phyloP scores from a whole-genome alignment of 2,888 invertebrate genomes.

The Synanthedon formicaeformis region DNA sequence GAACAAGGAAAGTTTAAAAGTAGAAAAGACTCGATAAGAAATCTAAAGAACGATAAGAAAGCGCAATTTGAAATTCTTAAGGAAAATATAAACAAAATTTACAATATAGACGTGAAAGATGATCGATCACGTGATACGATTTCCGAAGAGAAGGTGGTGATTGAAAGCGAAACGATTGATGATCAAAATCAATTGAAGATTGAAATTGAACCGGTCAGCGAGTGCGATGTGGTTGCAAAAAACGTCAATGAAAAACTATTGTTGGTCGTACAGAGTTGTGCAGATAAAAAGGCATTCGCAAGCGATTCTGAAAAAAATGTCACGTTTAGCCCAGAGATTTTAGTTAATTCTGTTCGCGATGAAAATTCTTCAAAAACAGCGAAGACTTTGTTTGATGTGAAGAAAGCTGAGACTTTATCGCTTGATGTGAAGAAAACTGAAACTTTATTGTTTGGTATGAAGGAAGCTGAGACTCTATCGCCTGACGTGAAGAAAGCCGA shows the following conservation, averaged over 20 bases:
- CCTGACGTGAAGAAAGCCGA: no score
- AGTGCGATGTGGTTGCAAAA: constrained; percentile 17
- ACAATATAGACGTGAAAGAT: constrained; percentile 16
- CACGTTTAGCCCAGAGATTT: constrained; percentile 29
- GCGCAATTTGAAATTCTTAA: constrained; percentile 31
- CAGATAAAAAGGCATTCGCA: constrained; percentile 16
- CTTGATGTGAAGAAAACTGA: no score
- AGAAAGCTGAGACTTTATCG: no score
- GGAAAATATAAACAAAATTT: constrained; percentile 29
- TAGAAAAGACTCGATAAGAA: constrained; percentile 1
- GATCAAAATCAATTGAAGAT: constrained; percentile 22
- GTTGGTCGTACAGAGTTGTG: constrained; percentile 32
- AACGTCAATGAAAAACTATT: constrained; percentile 17
- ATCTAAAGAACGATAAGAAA: constrained; percentile 13
- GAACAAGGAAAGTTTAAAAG: background rate
- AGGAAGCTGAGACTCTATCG: no score
- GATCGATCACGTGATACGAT: background rate
- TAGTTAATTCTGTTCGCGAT: constrained; percentile 31
- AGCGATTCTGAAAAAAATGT: constrained; percentile 10
- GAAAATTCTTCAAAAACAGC: background rate
- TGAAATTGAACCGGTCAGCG: constrained; percentile 29
- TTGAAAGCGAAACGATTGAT: background rate
- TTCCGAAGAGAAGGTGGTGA: background rate
- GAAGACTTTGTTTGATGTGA: background rate
- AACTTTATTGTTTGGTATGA: no score